phyloP scores from a whole-genome alignment of 2,888 invertebrate genomes.

The Leptinotarsa rubiginosa region DNA sequence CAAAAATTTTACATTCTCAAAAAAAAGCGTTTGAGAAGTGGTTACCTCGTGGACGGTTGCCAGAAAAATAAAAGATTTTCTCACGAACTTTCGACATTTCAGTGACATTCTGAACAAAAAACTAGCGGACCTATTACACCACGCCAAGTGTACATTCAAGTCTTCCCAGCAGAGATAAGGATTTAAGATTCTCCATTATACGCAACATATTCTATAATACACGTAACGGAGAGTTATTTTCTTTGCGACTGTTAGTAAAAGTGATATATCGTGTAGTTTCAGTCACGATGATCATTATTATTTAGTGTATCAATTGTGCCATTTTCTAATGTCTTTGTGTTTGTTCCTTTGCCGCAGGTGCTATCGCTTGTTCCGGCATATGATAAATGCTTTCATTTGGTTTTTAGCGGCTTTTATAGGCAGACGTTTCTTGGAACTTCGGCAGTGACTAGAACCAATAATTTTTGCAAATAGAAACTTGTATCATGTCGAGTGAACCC shows the following conservation, averaged over 20 bases:
- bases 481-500: too few species aligned
- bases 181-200: constrained; percentile 42
- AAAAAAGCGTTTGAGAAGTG: too few species aligned
- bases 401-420: not conserved
- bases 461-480: too few species aligned
- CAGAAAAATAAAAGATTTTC: too few species aligned
- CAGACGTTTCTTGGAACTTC: not conserved
- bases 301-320: constrained; percentile 38
- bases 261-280: constrained; percentile 52
- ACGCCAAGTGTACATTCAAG: constrained; percentile 8
- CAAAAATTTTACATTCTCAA: too few species aligned
- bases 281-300: constrained; percentile 51
- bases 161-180: constrained; percentile 28
- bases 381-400: constrained; percentile 54
- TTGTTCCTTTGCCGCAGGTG: constrained; percentile 52
- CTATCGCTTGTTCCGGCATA: constrained; percentile 53
- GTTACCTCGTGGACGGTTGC: too few species aligned
- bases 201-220: constrained; percentile 48
- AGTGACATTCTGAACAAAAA: not conserved
- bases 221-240: constrained; percentile 46
- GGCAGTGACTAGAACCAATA: not conserved
- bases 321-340: constrained; percentile 33
- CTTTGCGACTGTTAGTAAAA: constrained; percentile 53
- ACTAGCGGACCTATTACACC: not conserved
- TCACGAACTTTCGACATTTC: too few species aligned